Conservation (phyloP, 2,888 invertebrate species). For the Drosophila tanythrix region DNA sequence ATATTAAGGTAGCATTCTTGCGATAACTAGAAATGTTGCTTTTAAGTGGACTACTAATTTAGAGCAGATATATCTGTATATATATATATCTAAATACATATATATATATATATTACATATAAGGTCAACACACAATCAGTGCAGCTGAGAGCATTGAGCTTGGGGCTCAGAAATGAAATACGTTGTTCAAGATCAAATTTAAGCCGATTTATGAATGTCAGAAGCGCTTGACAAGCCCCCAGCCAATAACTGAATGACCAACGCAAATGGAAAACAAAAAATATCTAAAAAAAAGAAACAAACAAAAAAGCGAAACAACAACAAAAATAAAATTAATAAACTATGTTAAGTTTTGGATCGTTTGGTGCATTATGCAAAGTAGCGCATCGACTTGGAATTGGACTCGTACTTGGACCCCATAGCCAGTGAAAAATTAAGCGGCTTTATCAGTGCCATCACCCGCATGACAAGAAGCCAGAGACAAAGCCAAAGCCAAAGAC, state of each 20-base stretch:
- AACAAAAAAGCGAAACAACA: not conserved
- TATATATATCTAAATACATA: not conserved
- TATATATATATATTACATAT: conserved; percentile 5
- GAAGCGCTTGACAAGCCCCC: conserved; percentile 42
- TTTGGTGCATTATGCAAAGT: conserved; percentile 73
- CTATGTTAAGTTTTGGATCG: conserved; percentile 56
- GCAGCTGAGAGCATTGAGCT: conserved; percentile 4
- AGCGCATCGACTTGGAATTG: conserved; percentile 36
- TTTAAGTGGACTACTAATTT: conserved; percentile 7
- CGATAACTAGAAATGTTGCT: conserved; percentile 1
- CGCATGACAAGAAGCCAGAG: conserved; percentile 52
- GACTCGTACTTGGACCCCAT: conserved; percentile 38
- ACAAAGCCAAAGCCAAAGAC: conserved; percentile 4
- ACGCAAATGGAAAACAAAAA: conserved; percentile 25
- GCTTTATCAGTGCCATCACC: conserved; percentile 78
- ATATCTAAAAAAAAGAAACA: conserved; percentile 60
- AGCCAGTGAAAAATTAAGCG: conserved; percentile 75
- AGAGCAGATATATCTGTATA: not conserved
- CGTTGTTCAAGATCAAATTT: conserved; percentile 68
- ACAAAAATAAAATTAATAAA: conserved; percentile 71
- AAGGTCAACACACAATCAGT: conserved; percentile 22
- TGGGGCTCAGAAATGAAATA: conserved; percentile 23
- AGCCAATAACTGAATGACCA: conserved; percentile 26
- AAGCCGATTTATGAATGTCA: conserved; percentile 79
- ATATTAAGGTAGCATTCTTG: conserved; percentile 23